A percentile compares a stretch with the other conserved stretches of the same genome.
phyloP scores from a whole-genome alignment of 2,113 vertebrate genomes.

The Pelodiscus sinensis region DNA sequence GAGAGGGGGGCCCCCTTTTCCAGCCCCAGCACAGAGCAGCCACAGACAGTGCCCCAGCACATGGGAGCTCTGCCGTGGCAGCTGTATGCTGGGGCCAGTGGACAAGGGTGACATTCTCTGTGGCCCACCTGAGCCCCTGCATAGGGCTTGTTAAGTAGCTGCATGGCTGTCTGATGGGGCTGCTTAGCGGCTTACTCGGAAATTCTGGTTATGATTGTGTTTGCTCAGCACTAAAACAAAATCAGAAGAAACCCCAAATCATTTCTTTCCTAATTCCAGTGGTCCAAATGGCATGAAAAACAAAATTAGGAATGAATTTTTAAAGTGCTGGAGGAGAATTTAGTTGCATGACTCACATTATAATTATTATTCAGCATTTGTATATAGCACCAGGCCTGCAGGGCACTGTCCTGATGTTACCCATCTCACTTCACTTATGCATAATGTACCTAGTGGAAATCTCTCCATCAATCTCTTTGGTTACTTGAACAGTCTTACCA shows the following conservation, averaged over 20 bases:
- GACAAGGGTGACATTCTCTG: too few species aligned
- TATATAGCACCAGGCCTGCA: not conserved
- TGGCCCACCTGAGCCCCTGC: too few species aligned
- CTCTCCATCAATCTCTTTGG: too few species aligned
- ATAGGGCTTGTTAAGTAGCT: too few species aligned
- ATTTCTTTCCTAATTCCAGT: not conserved
- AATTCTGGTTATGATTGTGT: not conserved
- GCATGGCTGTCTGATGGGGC: too few species aligned
- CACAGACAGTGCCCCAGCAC: too few species aligned
- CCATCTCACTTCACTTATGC: not conserved
- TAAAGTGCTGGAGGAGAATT: not conserved
- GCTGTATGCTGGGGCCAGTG: too few species aligned
- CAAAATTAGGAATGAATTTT: not conserved
- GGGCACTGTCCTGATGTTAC: not conserved
- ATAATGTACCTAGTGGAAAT: too few species aligned
- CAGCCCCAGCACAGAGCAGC: too few species aligned
- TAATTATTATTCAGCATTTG: not conserved
- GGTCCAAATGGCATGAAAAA: not conserved
- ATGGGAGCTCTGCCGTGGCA: too few species aligned
- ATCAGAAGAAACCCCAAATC: not conserved
- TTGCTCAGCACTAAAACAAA: not conserved
- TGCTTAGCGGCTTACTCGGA: not conserved
- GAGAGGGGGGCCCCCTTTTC: too few species aligned
- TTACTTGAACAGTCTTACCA: too few species aligned
- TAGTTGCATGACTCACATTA: not conserved